Evolutionary conservation across 2,113 vertebrate genomes (phyloP), one percentile per base, ranked within the genome.

Genomic region (Ursus arctos): DNA sequence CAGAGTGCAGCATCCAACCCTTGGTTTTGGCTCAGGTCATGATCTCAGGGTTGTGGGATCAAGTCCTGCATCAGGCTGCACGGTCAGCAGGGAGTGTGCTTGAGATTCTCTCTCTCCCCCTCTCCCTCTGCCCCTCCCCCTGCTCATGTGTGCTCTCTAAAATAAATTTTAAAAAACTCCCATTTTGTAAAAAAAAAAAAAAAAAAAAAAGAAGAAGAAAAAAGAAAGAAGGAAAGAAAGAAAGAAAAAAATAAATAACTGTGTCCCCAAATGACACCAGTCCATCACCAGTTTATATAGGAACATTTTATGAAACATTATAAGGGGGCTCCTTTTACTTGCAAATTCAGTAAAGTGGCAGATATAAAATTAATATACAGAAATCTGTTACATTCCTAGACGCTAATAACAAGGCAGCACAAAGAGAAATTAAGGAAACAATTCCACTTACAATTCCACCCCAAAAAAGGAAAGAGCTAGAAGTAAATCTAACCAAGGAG

Each of bases 291-390:
- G 53, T 79, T 47, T 26, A 36, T 26, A 36, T 8, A 36, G 3
- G 22, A 49, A 28, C 1, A 31, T n/a, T 57, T 47, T 22, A 80
- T 33, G 36, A 87, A n/a, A 19, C 0, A 7, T 9, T 2, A 36
- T 0, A 0, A 26, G 36, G 21, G 0, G 18, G 5, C 18, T 81
- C 40, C 5, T 22, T 57, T 49, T 28, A 15, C 22, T 22, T 33
- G 21, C 12, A 33, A 16, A 26, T 15, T 74, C 40, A 28, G 40
- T 47, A 47, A 13, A 76, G 72, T 2, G 15, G 72, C 13, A 28
- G 40, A 8, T 28, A 47, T 40, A 76, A 76, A 43, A 26, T 76
- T 76, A 47, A 3, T 16, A 16, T 16, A 16, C 43, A 76, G 40
- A 28, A 47, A 28, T 8, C 72, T 47, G 13, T 26, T 47, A 74